These are phyloP conservation scores for Alaudala cheleensis DNA, from an alignment of 2,113 vertebrate genomes.

Conservation along the genomic window DNA sequence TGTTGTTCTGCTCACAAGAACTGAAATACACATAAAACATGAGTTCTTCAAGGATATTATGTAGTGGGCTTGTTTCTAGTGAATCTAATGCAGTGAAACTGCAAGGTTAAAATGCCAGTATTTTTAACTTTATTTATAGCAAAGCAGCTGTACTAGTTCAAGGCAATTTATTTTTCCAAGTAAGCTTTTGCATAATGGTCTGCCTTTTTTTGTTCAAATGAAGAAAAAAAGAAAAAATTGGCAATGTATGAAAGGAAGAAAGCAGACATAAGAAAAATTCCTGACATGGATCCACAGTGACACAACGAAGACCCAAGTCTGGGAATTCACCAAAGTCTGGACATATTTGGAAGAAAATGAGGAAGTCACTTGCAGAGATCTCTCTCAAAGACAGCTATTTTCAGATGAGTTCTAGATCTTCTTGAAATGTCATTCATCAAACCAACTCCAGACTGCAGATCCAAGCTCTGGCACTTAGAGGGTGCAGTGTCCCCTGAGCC, in stretches of 20 bases:
- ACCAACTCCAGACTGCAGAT: not conserved
- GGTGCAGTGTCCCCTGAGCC: not conserved
- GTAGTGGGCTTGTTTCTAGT: not conserved
- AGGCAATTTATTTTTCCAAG: conserved; percentile 45
- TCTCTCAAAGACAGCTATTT: not conserved
- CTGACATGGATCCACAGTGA: conserved; percentile 43
- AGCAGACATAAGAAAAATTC: conserved; percentile 50
- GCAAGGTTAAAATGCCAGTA: not conserved
- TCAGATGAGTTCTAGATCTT: not conserved
- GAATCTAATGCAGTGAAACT: not conserved
- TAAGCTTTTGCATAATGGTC: not conserved
- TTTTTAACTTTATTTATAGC: conserved; percentile 31
- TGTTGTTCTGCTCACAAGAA: not conserved
- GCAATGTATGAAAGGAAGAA: conserved; percentile 21
- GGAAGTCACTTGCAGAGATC: not conserved
- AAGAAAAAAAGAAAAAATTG: not conserved
- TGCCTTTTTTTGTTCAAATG: conserved; percentile 15
- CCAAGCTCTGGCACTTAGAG: not conserved
- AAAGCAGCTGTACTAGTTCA: conserved; percentile 27
- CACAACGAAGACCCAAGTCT: not conserved
- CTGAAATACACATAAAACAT: not conserved
- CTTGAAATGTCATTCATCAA: not conserved
- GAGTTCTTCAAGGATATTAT: not conserved
- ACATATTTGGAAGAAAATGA: conserved; percentile 38
- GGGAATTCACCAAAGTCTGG: not conserved